Conservation (phyloP, 2,888 invertebrate genomes). For the Lycophotia porphyrea region DNA sequence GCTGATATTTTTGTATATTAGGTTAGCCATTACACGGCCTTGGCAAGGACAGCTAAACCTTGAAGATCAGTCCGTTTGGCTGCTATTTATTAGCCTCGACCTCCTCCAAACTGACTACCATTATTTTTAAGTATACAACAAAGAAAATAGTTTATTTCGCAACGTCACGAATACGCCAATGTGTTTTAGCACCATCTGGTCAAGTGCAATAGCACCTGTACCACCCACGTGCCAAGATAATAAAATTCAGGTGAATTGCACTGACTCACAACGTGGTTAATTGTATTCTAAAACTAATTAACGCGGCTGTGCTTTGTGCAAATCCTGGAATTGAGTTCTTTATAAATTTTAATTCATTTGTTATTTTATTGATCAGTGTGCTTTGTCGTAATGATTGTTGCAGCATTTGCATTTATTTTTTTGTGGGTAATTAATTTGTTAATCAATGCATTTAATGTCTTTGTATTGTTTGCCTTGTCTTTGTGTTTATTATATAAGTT, state of each 20-base stretch:
- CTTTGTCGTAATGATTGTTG: background rate
- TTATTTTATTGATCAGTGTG: background rate
- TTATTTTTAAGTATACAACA: background rate
- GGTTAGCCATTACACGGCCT: background rate
- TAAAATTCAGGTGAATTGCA: slow-evolving; percentile 17
- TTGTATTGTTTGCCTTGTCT: background rate
- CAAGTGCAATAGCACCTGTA: slow-evolving; percentile 28
- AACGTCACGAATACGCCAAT: background rate
- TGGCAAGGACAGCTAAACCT: background rate
- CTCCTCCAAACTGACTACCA: background rate
- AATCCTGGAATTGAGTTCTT: background rate
- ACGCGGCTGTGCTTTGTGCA: slow-evolving; percentile 21
- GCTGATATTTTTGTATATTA: background rate
- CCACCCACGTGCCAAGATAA: slow-evolving; percentile 29
- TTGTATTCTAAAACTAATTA: slow-evolving; percentile 14
- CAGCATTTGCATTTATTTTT: background rate
- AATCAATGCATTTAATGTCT: background rate
- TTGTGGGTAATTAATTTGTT: background rate
- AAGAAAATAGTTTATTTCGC: background rate
- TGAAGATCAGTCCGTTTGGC: rapidly evolving
- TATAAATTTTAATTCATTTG: slow-evolving; percentile 12
- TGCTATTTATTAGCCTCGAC: background rate
- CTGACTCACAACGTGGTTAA: slow-evolving; percentile 21
- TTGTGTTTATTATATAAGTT: background rate
- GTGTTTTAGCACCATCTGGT: slow-evolving; percentile 27